Evolutionary conservation across 2,888 invertebrate species (phyloP), one percentile per base, ranked within the genome.

Genomic region (Allygus modestus): DNA sequence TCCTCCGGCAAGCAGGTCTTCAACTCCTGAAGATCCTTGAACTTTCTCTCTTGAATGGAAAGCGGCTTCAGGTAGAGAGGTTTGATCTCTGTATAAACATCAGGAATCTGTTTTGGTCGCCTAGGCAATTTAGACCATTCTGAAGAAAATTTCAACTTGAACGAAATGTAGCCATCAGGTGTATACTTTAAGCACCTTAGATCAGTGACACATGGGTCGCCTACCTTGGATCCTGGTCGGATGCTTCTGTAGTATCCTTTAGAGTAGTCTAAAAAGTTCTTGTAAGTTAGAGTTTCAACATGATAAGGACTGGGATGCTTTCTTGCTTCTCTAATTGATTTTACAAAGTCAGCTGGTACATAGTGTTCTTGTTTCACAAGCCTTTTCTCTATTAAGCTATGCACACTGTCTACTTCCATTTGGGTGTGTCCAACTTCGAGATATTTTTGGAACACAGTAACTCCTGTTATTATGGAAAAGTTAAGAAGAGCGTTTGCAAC

Each of bases 221-320:
- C 82, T 71, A 71, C n/a, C 7, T 71, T 71, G 12, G 0, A 26
- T 41, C 82, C 82, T 9, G 82, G 82, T 0, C 82, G 69, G 20
- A 82, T 82, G 26, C 82, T 82, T 71, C 71, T 82, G n/a, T 82
- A 82, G 43, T 71, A 82, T 15, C 71, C 82, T 71, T 82, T 20
- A 71, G 69, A 2, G 65, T 20, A 82, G 33, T 41, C 37, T 4
- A 33, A 82, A 41, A 82, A 82, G 43, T 69, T 41, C 69, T 69
- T 82, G 26, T 82, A 82, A 23, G 33, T 69, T 12, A 82, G 43
- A 69, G 23, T 82, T 41, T 82, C 69, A 28, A 82, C 82, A 65
- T 15, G 20, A 69, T 82, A 82, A 12, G 82, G 82, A 20, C 43
- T 69, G n/a, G 65, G 82, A 37, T 26, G 2, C 5, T 0, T 71